Conservation (phyloP, 2,113 vertebrate species). For the Setophaga petechia region DNA sequence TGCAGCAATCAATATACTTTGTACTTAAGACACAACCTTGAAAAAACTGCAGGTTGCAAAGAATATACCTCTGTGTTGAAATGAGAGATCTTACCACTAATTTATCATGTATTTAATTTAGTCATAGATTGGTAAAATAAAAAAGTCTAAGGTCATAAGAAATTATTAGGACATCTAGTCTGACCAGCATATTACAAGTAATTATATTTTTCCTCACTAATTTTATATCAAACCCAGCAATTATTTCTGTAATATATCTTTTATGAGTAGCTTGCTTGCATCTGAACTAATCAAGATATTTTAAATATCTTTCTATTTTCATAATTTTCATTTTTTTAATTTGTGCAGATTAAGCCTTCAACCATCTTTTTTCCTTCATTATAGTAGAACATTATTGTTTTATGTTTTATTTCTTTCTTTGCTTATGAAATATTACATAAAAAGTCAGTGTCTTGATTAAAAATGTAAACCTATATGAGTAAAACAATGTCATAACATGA, state of each 20-base stretch:
- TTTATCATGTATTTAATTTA: background rate
- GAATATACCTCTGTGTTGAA: background rate
- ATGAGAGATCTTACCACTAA: background rate
- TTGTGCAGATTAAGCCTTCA: background rate
- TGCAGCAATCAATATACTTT: background rate
- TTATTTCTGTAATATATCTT: background rate
- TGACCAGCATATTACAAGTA: background rate
- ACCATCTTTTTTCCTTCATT: background rate
- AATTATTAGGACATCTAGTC: background rate
- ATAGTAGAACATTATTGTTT: background rate
- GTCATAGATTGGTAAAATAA: background rate
- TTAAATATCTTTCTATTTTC: background rate
- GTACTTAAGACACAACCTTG: background rate
- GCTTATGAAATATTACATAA: background rate
- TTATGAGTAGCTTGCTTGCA: background rate
- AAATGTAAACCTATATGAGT: background rate
- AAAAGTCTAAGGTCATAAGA: background rate
- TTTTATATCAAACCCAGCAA: background rate
- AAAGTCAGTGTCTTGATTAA: background rate
- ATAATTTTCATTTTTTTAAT: background rate
- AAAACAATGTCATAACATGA: background rate
- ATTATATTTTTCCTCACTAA: background rate
- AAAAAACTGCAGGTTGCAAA: background rate
- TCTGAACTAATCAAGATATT: background rate
- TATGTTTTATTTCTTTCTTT: background rate